Base-by-base conservation (phyloP, 2,888 invertebrate genomes). In the Scaptomyza tumidula region DNA sequence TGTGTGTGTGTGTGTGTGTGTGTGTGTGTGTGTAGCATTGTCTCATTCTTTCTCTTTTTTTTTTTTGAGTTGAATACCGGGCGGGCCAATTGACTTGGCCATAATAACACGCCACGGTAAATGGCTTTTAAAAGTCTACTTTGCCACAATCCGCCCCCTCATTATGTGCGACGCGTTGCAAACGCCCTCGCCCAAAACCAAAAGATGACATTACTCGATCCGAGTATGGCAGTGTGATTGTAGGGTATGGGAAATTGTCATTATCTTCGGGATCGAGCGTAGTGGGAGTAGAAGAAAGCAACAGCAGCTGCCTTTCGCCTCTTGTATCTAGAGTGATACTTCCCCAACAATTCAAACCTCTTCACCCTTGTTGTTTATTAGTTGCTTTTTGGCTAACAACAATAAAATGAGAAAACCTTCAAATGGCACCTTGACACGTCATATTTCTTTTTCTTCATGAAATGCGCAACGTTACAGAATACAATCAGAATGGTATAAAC, bases 51-150 rank as follows among this genome's bases (percentile, higher is more conserved):
- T 71, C 53, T 68, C 24, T 24, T 24, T 41, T 14, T 14, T 39
- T 39, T 14, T 39, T 10, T 4, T 19, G 10, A 35, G 65, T 63
- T 58, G 66, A 53, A 74, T 71, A 52, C 53, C 68, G 63, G 86
- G 74, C 83, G 72, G 75, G 77, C 88, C 83, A 84, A 88, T 88
- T 80, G 88, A 78, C 72, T 83, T 83, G 88, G 84, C 78, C 73
- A 71, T 83, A 84, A 86, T 83, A 83, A 78, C 86, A 86, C 84
- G 89, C 85, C 85, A 85, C 65, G 73, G 81, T 78, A 87, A 87
- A 88, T 88, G 80, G 82, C 88, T 80, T 90, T 86, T 80, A 87
- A 82, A 84, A 87, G 90, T 86, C 88, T 89, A 86, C 88, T 88
- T 86, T 86, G 86, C 79, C 75, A 69, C 53, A 88, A 72, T 68